Conservation (phyloP, 1,140 invertebrate species). For the Maconellicoccus hirsutus region DNA sequence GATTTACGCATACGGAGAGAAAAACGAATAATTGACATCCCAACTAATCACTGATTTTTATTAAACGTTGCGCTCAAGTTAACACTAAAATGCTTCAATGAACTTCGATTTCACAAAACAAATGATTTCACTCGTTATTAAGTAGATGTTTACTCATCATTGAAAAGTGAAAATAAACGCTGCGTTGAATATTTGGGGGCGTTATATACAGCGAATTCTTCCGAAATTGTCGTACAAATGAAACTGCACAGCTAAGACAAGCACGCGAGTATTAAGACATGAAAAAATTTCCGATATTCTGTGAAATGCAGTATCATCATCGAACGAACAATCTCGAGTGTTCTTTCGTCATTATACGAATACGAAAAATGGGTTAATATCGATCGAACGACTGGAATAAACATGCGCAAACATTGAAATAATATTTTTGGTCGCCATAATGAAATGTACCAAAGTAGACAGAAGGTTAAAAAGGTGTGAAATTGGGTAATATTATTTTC, state of each 20-base stretch:
- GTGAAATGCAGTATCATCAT: not conserved
- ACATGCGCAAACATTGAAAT: not conserved
- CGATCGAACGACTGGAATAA: not conserved
- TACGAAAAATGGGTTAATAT: not conserved
- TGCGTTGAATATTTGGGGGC: not conserved
- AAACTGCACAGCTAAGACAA: no score
- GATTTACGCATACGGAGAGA: no score
- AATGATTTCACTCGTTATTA: not conserved
- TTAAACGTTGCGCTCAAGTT: no score
- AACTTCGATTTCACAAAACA: not conserved
- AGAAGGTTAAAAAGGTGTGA: no score
- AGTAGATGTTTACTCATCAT: not conserved
- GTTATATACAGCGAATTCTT: not conserved
- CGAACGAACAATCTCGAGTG: conserved; percentile 1
- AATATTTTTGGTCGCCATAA: not conserved
- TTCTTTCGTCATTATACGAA: not conserved
- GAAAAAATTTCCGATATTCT: not conserved
- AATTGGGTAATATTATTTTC: no score
- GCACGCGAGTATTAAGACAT: not conserved
- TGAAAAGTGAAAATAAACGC: not conserved
- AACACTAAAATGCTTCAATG: not conserved
- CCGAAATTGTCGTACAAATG: no score
- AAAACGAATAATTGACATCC: no score
- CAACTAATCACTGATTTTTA: no score
- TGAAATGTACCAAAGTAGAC: not conserved